Base-by-base conservation (phyloP, 2,888 invertebrate genomes). In the Hirtodrosophila duncani region DNA sequence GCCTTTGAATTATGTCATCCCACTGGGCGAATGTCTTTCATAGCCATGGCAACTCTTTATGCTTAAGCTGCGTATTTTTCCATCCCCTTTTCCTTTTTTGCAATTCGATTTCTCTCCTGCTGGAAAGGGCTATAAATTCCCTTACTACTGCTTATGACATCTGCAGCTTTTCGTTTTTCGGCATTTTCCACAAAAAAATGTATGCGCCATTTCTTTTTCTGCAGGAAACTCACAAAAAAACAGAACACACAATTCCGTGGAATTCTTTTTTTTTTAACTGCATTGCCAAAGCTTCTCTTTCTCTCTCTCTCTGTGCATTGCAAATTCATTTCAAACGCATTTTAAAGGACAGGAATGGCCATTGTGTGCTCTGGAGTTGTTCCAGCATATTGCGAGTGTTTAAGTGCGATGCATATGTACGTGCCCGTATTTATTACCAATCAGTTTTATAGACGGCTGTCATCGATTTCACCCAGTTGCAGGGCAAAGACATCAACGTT, bases 381-480 rank as follows among this genome's bases (percentile, higher is more conserved):
- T n/a, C n/a, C n/a, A n/a, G n/a, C n/a, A n/a, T n/a, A n/a, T n/a
- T n/a, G n/a, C n/a, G n/a, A n/a, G n/a, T n/a, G n/a, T n/a, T 20
- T 6, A 3, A 10, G 7, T 9, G 11, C 42, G 45, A 21, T 29
- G 9, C 37, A 11, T 36, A 27, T 16, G 21, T 33, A 14, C 6
- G 26, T 13, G 16, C 17, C n/a, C 8, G 3, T 13, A 2, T 17
- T 17, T 18, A 21, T 21, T 39, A 63, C 50, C 31, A 48, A 49
- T 56, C 26, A 46, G 52, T 48, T 46, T 33, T 39, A 33, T 41
- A 30, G 34, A 14, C 23, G 36, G 8, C 26, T 53, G 48, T 45
- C 63, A 59, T 48, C 59, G 69, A 67, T 74, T 75, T 62, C 43
- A 58, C 37, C 39, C 44, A 61, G 31, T 41, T 36, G 20, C 43